These are phyloP conservation scores for Salpingus planirostris DNA, from an alignment of 2,888 invertebrate genomes.

Conservation along the genomic window DNA sequence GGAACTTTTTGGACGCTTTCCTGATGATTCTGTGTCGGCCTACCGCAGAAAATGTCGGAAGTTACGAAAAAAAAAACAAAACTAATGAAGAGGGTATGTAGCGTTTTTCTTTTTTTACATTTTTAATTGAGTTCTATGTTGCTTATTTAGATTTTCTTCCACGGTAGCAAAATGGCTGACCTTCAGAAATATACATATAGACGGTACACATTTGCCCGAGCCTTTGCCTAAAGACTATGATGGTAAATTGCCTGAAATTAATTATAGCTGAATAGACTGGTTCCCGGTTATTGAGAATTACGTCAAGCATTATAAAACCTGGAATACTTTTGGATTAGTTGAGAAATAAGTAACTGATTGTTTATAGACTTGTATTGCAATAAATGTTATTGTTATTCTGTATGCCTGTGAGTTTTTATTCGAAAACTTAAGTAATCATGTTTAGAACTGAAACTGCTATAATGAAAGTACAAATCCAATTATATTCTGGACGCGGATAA, in stretches of 20 bases:
- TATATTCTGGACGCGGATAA: no score
- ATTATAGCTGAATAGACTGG: conserved; percentile 73
- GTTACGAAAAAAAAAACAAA: conserved; percentile 42
- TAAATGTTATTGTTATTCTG: no score
- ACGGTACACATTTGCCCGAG: conserved; percentile 55
- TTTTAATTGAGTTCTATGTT: neutral
- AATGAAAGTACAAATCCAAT: no score
- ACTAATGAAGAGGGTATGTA: conserved; percentile 62
- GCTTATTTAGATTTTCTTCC: conserved; percentile 71
- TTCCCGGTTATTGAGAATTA: conserved; percentile 58
- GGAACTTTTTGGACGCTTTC: conserved; percentile 12
- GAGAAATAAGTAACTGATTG: conserved; percentile 42
- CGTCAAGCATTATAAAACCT: conserved; percentile 56
- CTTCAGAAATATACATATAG: conserved; percentile 66
- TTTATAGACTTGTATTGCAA: no score
- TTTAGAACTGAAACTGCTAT: no score
- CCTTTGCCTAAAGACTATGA: conserved; percentile 70
- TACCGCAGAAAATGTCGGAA: conserved; percentile 4
- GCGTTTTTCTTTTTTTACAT: neutral
- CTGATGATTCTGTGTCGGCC: conserved; percentile 7
- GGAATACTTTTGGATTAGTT: conserved; percentile 59
- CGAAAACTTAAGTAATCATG: no score
- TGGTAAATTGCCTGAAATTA: conserved; percentile 62
- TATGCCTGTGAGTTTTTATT: no score
- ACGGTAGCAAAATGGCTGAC: conserved; percentile 67